Conservation (phyloP, 1,140 invertebrate genomes). For the Ganaspis sp. region DNA sequence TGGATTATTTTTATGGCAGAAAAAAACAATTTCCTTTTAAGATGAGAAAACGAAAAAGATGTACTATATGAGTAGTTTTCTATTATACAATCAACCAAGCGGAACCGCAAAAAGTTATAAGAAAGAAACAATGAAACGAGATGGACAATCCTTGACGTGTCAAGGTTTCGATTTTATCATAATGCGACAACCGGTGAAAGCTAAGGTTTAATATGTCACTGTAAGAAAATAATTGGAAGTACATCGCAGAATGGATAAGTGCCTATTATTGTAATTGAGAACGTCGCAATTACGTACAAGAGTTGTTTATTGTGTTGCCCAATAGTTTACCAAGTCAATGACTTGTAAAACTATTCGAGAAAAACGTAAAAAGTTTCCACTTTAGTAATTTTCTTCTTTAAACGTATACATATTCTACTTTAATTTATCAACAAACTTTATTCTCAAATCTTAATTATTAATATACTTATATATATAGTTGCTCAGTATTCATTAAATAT, state of each 20-base stretch:
- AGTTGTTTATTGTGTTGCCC: neutral
- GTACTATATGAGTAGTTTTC: neutral
- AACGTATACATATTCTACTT: too few species aligned
- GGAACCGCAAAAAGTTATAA: neutral
- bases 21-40: too few species aligned
- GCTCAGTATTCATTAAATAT: too few species aligned
- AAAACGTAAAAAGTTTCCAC: neutral
- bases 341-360: neutral
- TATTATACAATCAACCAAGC: neutral
- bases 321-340: neutral
- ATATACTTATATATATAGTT: too few species aligned
- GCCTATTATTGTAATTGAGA: slow-evolving; percentile 2
- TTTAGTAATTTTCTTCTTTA: neutral
- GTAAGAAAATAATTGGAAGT: neutral
- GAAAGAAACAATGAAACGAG: neutral
- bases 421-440: too few species aligned
- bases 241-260: neutral
- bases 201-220: neutral
- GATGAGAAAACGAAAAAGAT: neutral
- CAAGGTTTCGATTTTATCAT: slow-evolving; percentile 13
- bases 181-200: neutral
- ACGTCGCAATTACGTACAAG: neutral
- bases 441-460: too few species aligned
- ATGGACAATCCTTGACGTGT: slow-evolving; percentile 2
- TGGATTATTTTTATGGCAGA: too few species aligned